Percentiles rank a stretch among this genome's conserved stretches.
These are phyloP conservation scores for Orientallactaga bullata DNA, from an alignment of 2,113 vertebrate species.

Conservation along the genomic window DNA sequence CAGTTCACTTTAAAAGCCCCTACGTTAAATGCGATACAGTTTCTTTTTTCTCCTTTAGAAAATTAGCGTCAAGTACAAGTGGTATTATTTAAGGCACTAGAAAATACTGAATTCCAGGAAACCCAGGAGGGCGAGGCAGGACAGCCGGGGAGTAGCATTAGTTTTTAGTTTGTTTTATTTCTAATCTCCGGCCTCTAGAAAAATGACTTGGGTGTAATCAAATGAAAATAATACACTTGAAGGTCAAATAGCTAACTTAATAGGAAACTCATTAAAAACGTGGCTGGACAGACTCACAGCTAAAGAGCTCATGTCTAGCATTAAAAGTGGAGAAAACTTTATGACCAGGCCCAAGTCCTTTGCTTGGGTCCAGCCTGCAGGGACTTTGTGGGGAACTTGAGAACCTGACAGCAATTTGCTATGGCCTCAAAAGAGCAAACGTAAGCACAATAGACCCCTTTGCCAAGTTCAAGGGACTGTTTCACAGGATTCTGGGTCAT, in stretches of 20 bases:
- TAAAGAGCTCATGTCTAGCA: slow-evolving; percentile 59
- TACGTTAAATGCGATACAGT: not conserved
- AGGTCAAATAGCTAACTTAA: slow-evolving; percentile 86
- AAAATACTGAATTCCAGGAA: slow-evolving; percentile 84
- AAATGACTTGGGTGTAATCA: slow-evolving; percentile 86
- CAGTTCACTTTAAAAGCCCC: not conserved
- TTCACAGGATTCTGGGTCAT: slow-evolving; percentile 45
- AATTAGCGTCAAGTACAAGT: slow-evolving; percentile 55
- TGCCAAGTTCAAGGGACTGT: slow-evolving; percentile 69
- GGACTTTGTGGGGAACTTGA: slow-evolving; percentile 24
- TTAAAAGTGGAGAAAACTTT: not conserved
- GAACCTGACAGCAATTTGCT: slow-evolving; percentile 12
- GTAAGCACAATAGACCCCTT: not conserved
- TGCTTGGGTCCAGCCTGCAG: slow-evolving; percentile 27
- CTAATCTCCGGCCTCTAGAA: slow-evolving; percentile 78
- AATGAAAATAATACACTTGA: slow-evolving; percentile 81
- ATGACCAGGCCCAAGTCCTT: not conserved
- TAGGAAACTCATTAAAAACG: slow-evolving; percentile 87
- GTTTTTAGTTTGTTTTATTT: slow-evolving; percentile 82
- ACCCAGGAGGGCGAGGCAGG: slow-evolving; percentile 75
- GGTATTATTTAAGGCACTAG: slow-evolving; percentile 77
- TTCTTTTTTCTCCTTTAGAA: slow-evolving; percentile 30
- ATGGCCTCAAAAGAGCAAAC: slow-evolving; percentile 39
- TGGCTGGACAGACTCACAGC: slow-evolving; percentile 73
- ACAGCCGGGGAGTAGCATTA: slow-evolving; percentile 79